phyloP scores from a whole-genome alignment of 2,113 vertebrate species.

The Phodopus roborovskii region DNA sequence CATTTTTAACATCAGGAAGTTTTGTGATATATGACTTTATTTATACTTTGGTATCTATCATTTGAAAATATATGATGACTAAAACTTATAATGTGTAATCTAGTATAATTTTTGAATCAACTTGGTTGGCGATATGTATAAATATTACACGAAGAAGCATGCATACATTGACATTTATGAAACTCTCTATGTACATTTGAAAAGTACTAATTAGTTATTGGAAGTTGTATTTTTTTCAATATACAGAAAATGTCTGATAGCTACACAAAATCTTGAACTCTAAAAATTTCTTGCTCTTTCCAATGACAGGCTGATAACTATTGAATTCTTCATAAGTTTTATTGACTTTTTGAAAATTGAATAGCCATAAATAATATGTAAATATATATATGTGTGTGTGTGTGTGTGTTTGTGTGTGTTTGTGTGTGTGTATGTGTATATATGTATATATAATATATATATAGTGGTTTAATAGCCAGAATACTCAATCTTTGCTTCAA shows the following conservation, averaged over 20 bases:
- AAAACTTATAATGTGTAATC: not conserved
- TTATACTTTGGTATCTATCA: not conserved
- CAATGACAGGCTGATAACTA: slow-evolving; percentile 38
- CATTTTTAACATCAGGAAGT: slow-evolving; percentile 13
- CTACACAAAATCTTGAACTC: not conserved
- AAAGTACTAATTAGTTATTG: slow-evolving; percentile 14
- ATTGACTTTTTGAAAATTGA: slow-evolving; percentile 46
- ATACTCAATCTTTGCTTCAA: slow-evolving; percentile 23
- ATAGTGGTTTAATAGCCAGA: not conserved
- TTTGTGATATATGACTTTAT: not conserved
- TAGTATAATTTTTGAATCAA: slow-evolving; percentile 47
- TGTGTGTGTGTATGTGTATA: too few relatives aligned
- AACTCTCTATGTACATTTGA: not conserved
- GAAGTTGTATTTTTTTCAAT: slow-evolving; percentile 21
- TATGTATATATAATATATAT: not conserved
- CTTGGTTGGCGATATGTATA: not conserved
- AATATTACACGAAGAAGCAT: not conserved
- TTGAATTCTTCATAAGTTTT: slow-evolving; percentile 58
- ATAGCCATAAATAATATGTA: not conserved
- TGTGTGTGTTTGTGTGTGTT: too few relatives aligned
- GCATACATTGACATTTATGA: not conserved
- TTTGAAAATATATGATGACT: not conserved
- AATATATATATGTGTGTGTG: too few relatives aligned
- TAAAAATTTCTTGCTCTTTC: slow-evolving; percentile 28
- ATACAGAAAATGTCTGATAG: slow-evolving; percentile 29